These are phyloP conservation scores for Xenopus laevis DNA, from an alignment of 2,113 vertebrate species.

Conservation along the genomic window DNA sequence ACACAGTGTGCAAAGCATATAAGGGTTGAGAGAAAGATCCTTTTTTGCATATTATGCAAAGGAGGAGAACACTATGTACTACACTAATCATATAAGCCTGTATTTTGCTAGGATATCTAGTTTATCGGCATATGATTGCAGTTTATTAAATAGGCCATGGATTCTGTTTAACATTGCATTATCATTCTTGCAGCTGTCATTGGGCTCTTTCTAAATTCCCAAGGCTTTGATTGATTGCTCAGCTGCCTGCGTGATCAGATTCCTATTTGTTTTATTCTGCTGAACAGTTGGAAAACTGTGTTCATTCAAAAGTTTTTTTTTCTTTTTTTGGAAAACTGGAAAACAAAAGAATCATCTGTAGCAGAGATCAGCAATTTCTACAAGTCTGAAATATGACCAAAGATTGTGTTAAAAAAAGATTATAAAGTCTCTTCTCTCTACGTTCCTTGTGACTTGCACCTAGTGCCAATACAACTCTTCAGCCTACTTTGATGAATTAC, in stretches of 20 bases:
- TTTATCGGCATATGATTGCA: conserved; percentile 4
- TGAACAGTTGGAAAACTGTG: conserved; percentile 14
- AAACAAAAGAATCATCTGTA: conserved; percentile 5
- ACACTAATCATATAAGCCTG: conserved; percentile 16
- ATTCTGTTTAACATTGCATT: conserved; percentile 32
- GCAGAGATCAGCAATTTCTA: conserved; percentile 6
- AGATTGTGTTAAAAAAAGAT: too few relatives aligned
- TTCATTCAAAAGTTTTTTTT: conserved; percentile 15
- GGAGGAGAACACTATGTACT: conserved; percentile 4
- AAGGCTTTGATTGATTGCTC: conserved; percentile 21
- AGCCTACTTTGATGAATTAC: too few relatives aligned
- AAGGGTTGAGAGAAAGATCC: not conserved
- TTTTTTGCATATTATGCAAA: not conserved
- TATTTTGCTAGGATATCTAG: conserved; percentile 10
- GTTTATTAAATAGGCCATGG: conserved; percentile 21
- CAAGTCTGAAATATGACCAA: not conserved
- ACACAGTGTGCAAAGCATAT: not conserved
- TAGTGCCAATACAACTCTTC: too few relatives aligned
- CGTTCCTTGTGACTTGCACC: too few relatives aligned
- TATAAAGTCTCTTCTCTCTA: too few relatives aligned
- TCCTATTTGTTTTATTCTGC: conserved; percentile 39
- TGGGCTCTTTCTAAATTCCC: conserved; percentile 16
- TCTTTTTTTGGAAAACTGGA: not conserved
- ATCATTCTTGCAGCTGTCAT: conserved; percentile 23
- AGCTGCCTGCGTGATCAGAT: conserved; percentile 15